A percentile compares a stretch with the other conserved stretches of the same genome.
Conservation (phyloP, 2,113 vertebrate species). For the Rana temporaria region DNA sequence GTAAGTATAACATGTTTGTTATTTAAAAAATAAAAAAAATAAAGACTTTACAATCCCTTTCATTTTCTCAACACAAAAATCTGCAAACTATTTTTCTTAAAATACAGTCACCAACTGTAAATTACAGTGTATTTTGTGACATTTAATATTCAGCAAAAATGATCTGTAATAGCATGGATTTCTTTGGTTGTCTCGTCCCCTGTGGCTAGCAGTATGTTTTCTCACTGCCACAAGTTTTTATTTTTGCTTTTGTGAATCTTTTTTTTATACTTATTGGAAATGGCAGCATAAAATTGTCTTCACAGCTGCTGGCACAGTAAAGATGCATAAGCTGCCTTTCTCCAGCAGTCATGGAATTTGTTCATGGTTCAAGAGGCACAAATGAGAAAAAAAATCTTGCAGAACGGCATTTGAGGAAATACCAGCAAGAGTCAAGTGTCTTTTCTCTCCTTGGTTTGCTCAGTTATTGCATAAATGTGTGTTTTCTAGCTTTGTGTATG, state of each 20-base stretch:
- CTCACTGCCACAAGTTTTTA: slow-evolving; percentile 55
- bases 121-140: slow-evolving; percentile 33
- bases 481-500: background rate
- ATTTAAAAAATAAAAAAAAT: too few species aligned
- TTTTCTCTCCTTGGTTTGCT: background rate
- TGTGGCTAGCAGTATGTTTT: slow-evolving; percentile 49
- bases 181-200: slow-evolving; percentile 48
- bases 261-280: slow-evolving; percentile 56
- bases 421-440: slow-evolving; percentile 16
- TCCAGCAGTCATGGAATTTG: slow-evolving; percentile 51
- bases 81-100: slow-evolving; percentile 30
- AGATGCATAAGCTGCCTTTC: slow-evolving; percentile 51
- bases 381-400: slow-evolving; percentile 46
- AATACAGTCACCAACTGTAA: slow-evolving; percentile 33
- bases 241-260: slow-evolving; percentile 48
- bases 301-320: slow-evolving; percentile 51
- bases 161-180: slow-evolving; percentile 42
- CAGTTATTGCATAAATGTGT: background rate
- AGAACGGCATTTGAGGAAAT: slow-evolving; percentile 21
- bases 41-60: too few species aligned
- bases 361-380: slow-evolving; percentile 52
- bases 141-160: slow-evolving; percentile 27
- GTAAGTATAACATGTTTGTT: too few species aligned
- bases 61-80: slow-evolving; percentile 8
- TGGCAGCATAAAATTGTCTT: slow-evolving; percentile 55